phyloP scores from a whole-genome alignment of 2,797 vertebrate genomes.

The Hydrocynus forskahlii region DNA sequence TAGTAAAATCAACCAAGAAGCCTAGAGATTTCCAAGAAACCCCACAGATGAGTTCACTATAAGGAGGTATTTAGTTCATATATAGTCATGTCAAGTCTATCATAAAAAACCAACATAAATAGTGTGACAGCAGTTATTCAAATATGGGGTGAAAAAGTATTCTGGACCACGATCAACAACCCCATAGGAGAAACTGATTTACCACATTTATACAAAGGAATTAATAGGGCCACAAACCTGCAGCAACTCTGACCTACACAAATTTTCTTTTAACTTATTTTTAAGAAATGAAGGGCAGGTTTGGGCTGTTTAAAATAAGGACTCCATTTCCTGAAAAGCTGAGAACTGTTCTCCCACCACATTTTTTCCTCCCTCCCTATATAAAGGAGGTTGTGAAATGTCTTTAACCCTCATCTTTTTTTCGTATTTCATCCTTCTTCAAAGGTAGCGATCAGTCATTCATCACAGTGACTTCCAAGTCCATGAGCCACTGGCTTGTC shows the following conservation, averaged over 20 bases:
- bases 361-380: conserved; percentile 53
- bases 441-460: conserved; percentile 16
- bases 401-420: conserved; percentile 35
- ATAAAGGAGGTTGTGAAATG: conserved; percentile 56
- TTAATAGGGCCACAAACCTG: conserved; percentile 68
- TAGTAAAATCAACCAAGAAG: conserved; percentile 19
- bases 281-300: conserved; percentile 66
- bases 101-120: conserved; percentile 41
- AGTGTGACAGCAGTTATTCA: not conserved
- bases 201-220: conserved; percentile 48
- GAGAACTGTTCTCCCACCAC: conserved; percentile 34
- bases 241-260: conserved; percentile 43
- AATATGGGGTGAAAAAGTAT: conserved; percentile 6
- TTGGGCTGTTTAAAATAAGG: conserved; percentile 69
- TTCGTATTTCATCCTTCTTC: not conserved
- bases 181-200: conserved; percentile 57
- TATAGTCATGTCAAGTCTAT: conserved; percentile 32
- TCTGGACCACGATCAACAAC: conserved; percentile 32
- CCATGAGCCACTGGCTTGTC: conserved; percentile 27
- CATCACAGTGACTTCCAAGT: conserved; percentile 42
- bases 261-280: conserved; percentile 23
- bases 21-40: not conserved
- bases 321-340: conserved; percentile 45
- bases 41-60: not conserved
- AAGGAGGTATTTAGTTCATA: not conserved